phyloP scores from a whole-genome alignment of 2,888 invertebrate species.

The Cetonia aurata region DNA sequence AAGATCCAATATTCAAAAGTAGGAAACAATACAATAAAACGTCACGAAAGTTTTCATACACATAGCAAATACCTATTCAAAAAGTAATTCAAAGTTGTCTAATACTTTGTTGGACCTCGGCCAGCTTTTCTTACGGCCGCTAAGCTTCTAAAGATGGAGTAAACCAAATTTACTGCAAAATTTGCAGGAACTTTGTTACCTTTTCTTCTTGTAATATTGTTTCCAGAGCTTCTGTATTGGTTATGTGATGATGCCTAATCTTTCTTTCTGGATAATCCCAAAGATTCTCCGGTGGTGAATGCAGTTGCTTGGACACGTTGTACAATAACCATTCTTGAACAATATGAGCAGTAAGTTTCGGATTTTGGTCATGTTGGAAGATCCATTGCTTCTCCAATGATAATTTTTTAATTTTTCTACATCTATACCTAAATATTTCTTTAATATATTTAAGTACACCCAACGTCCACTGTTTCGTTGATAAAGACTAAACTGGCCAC shows the following conservation, averaged over 20 bases:
- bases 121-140: slow-evolving; percentile 5
- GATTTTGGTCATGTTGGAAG: too few relatives aligned
- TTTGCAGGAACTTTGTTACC: slow-evolving; percentile 14
- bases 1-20: too few relatives aligned
- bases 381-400: not conserved
- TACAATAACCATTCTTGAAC: too few relatives aligned
- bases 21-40: too few relatives aligned
- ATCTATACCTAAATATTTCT: slow-evolving; percentile 4
- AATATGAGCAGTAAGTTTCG: too few relatives aligned
- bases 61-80: too few relatives aligned
- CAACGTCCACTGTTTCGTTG: not conserved
- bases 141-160: slow-evolving; percentile 7
- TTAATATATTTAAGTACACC: slow-evolving; percentile 15
- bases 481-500: not conserved
- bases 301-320: slow-evolving; percentile 1
- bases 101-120: not conserved
- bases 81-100: too few relatives aligned
- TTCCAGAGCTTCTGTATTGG: slow-evolving; percentile 3
- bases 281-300: slow-evolving; percentile 7
- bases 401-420: slow-evolving; percentile 20
- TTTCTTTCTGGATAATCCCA: slow-evolving; percentile 21
- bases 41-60: too few relatives aligned
- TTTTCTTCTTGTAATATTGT: slow-evolving; percentile 3
- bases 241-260: slow-evolving; percentile 20
- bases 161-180: slow-evolving; percentile 11